phyloP scores from a whole-genome alignment of 2,888 invertebrate genomes.

The Perizoma flavofasciatum region DNA sequence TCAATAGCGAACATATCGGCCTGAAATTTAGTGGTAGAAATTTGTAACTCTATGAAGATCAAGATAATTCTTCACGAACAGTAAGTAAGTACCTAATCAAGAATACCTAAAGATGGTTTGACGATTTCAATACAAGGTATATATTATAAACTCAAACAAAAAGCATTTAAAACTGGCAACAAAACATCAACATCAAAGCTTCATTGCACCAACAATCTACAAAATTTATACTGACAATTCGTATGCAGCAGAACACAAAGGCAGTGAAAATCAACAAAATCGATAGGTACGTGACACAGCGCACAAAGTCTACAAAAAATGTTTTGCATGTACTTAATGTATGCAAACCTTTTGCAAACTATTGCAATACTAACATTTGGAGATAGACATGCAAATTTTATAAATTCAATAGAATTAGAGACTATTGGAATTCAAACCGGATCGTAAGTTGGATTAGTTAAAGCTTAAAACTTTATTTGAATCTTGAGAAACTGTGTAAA shows the following conservation, averaged over 20 bases:
- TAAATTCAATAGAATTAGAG: slow-evolving; percentile 26
- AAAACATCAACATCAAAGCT: slow-evolving; percentile 9
- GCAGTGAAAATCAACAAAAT: slow-evolving; percentile 47
- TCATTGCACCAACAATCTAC: slow-evolving; percentile 6
- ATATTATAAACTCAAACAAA: background rate
- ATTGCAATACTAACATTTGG: slow-evolving; percentile 58
- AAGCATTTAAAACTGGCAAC: background rate
- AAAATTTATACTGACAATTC: slow-evolving; percentile 17
- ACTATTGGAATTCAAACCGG: slow-evolving; percentile 25
- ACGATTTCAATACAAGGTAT: no score
- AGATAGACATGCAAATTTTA: slow-evolving; percentile 59
- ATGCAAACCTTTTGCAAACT: slow-evolving; percentile 62
- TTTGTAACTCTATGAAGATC: slow-evolving; percentile 17
- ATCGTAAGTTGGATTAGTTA: slow-evolving; percentile 11
- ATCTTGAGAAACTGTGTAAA: slow-evolving; percentile 7
- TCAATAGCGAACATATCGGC: slow-evolving; percentile 97
- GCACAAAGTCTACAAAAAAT: slow-evolving; percentile 44
- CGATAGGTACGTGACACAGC: slow-evolving; percentile 38
- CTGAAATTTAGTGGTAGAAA: slow-evolving; percentile 66
- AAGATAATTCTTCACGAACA: no score
- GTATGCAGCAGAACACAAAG: slow-evolving; percentile 25
- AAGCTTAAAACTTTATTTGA: slow-evolving; percentile 1
- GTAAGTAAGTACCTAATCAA: no score
- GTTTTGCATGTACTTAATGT: slow-evolving; percentile 48
- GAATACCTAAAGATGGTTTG: no score